These are phyloP conservation scores for Oreochromis aureus DNA, from an alignment of 2,113 vertebrate genomes.

Conservation along the genomic window DNA sequence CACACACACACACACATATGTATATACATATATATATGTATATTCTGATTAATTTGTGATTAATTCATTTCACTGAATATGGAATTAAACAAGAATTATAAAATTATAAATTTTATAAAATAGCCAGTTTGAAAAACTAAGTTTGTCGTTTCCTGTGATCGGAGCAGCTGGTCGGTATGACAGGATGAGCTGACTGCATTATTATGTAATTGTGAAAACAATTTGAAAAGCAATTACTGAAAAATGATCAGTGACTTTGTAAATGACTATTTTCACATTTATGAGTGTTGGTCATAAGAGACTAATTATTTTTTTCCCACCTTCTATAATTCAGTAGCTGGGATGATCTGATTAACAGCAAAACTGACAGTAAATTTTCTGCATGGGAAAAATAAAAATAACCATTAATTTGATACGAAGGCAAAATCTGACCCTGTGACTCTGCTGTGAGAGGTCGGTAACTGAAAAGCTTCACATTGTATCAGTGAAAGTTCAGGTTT, in stretches of 20 bases:
- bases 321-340: background rate
- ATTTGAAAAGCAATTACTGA: background rate
- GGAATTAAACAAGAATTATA: background rate
- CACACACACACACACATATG: accelerated
- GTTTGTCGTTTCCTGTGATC: background rate
- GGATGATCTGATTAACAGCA: background rate
- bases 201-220: background rate
- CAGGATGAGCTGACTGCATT: background rate
- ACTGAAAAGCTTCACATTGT: background rate
- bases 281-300: background rate
- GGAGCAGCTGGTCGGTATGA: background rate
- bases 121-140: accelerated
- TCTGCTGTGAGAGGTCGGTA: background rate
- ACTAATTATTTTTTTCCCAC: background rate
- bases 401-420: background rate
- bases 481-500: background rate
- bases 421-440: accelerated
- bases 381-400: background rate
- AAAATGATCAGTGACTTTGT: background rate
- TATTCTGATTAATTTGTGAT: background rate
- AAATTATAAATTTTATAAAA: background rate
- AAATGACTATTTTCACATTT: background rate
- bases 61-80: background rate
- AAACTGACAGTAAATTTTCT: background rate
- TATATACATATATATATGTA: accelerated